phyloP scores from a whole-genome alignment of 2,888 invertebrate species.

The Erebia aethiops region DNA sequence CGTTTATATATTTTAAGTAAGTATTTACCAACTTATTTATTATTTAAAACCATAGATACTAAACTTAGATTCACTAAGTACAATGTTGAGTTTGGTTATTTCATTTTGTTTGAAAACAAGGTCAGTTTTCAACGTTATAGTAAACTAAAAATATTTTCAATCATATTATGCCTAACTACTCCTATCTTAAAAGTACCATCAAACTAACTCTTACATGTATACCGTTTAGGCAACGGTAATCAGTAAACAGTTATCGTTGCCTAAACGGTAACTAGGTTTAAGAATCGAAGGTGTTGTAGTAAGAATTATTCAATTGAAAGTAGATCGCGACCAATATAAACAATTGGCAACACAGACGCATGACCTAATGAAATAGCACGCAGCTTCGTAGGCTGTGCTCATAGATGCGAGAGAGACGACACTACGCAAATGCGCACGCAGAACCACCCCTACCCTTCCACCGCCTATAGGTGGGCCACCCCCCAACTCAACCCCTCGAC shows the following conservation, averaged over 20 bases:
- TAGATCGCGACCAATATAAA: constrained; percentile 78
- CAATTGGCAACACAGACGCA: constrained; percentile 74
- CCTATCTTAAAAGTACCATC: no score
- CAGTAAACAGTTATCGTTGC: background rate
- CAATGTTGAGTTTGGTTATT: background rate
- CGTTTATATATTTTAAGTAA: no score
- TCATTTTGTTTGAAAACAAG: background rate
- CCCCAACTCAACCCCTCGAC: constrained; percentile 60
- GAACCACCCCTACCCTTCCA: constrained; percentile 50
- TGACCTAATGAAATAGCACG: constrained; percentile 74
- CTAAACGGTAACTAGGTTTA: constrained; percentile 42
- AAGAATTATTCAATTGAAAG: constrained; percentile 79
- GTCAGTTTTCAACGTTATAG: background rate
- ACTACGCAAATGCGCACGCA: constrained; percentile 61
- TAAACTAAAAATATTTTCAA: no score
- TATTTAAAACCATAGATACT: background rate
- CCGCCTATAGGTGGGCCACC: constrained; percentile 39
- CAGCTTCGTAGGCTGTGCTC: constrained; percentile 63
- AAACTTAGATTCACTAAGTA: background rate
- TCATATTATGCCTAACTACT: no score
- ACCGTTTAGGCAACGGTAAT: no score
- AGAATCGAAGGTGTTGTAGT: constrained; percentile 67
- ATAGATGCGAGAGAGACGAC: constrained; percentile 56
- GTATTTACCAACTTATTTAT: no score
- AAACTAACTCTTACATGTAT: background rate